phyloP scores from a whole-genome alignment of 2,888 invertebrate species.

The Eupithecia vulgata region DNA sequence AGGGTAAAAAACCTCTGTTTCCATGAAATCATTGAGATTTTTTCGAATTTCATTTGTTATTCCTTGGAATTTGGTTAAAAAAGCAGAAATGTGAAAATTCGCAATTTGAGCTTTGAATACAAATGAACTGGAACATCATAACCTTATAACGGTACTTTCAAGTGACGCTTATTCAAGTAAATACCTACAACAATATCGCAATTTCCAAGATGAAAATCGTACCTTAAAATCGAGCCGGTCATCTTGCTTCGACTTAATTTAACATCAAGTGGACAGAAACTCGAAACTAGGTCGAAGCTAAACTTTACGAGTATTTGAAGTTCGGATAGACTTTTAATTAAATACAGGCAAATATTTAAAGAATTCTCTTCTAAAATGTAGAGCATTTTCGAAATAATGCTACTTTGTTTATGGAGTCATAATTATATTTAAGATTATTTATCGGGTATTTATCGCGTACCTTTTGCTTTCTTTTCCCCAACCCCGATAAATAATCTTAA shows the following conservation, averaged over 20 bases:
- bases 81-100: neutral
- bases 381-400: neutral
- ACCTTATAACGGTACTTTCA: neutral
- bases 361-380: neutral
- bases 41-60: neutral
- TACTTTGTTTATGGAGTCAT: neutral
- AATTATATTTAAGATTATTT: no score
- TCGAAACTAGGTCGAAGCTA: neutral
- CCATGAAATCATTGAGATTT: neutral
- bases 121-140: neutral
- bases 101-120: neutral
- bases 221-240: neutral
- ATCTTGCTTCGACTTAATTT: neutral
- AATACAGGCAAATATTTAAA: neutral
- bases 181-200: neutral
- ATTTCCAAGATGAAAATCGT: neutral
- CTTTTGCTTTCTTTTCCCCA: no score
- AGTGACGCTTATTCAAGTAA: neutral
- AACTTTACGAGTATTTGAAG: conserved; percentile 1
- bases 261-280: neutral
- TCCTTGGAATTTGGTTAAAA: neutral
- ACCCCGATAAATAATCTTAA: no score
- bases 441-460: no score
- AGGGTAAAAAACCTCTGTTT: no score
- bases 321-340: neutral